Base-by-base conservation (phyloP, 1,140 invertebrate genomes). In the Periplaneta americana region DNA sequence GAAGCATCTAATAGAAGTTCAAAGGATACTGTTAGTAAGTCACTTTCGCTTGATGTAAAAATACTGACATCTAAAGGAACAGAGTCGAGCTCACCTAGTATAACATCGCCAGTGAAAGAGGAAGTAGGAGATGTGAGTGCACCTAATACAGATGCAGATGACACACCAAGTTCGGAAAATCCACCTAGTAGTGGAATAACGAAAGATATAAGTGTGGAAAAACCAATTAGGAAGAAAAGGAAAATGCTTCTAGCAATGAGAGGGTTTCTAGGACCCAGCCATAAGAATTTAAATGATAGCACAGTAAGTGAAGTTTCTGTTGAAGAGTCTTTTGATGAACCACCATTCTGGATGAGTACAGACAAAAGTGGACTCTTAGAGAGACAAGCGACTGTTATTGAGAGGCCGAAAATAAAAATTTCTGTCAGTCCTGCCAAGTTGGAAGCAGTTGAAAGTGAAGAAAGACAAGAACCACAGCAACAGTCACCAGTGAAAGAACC, bases 271-370 rank as follows among this genome's bases (percentile, higher is more conserved):
- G 35, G 34, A 36, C 57, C 22, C 13, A 34, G 75, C n/a, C 57
- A 5, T 34, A 66, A 80, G 75, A 66, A n/a, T 33, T 31, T 80
- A 34, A 80, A 34, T 80, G 80, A 36, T 15, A 75, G 37, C 31
- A 18, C 75, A 18, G 36, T 36, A 35, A 81, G 34, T 32, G 75
- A 78, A 57, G 75, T 35, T 6, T 81, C 81, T 37, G 81, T 36
- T 3, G 84, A 84, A 17, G 84, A 84, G 34, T 84, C 83, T 34
- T 80, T 77, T 66, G 83, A 84, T 28, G 85, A 85, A 9, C 85
- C 82, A 82, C 88, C 80, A 57, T 86, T 84, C 84, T 85, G 48
- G 86, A 81, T 81, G 76, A 85, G 82, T 82, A 82, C 84, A 75
- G 80, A 84, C 83, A 33, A 74, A 78, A 13, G n/a, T 22, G 76